Evolutionary conservation across 2,113 vertebrate genomes (phyloP).

Genomic region (Pan paniscus): DNA sequence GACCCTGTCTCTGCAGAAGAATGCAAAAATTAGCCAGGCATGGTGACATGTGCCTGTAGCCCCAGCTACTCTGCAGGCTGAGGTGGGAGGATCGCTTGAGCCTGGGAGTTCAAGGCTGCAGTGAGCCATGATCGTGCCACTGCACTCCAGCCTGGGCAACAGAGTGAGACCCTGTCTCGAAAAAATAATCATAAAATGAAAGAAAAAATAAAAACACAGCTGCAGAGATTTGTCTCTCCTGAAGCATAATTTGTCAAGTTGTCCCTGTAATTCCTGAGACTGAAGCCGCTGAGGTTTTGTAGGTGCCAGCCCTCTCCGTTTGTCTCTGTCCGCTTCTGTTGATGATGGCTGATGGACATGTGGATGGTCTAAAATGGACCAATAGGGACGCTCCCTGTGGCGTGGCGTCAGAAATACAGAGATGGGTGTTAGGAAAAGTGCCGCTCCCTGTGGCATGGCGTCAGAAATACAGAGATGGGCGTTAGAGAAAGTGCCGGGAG

Average conservation of each 20-base stretch:
- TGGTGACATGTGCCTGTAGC: neutral
- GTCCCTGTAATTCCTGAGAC: neutral
- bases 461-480: neutral
- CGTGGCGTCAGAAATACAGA: neutral
- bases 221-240: neutral
- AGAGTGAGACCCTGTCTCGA: neutral
- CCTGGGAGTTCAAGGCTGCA: neutral
- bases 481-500: neutral
- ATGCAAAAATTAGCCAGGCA: neutral
- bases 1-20: neutral
- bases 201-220: neutral
- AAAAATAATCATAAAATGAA: neutral
- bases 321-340: neutral
- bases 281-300: neutral
- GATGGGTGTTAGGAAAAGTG: neutral
- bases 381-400: neutral
- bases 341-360: rapidly evolving
- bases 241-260: neutral
- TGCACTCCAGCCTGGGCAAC: neutral
- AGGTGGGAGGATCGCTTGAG: neutral
- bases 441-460: neutral
- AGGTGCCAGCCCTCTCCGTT: too few relatives aligned
- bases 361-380: neutral
- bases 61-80: neutral
- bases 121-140: neutral